These are phyloP conservation scores for Morbakka virulenta DNA, from an alignment of 30 jellyfish, hydroid and myxozoan species.

Conservation along the genomic window DNA sequence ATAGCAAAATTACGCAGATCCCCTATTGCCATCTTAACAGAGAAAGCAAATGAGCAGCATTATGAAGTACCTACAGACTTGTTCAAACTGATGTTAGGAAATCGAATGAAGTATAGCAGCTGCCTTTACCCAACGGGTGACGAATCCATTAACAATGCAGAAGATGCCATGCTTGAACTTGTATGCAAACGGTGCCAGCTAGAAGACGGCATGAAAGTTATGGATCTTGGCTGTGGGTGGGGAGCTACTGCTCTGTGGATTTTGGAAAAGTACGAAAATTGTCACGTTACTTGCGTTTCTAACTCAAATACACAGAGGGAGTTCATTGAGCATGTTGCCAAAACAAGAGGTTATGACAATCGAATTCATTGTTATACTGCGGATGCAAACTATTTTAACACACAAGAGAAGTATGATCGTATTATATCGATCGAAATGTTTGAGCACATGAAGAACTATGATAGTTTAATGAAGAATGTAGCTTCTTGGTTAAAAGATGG, in stretches of 20 bases:
- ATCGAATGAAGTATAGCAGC: constrained; percentile 80
- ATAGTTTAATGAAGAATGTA: constrained; percentile 56
- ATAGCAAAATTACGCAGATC: constrained; percentile 22
- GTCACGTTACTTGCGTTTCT: constrained; percentile 63
- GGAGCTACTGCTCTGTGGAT: constrained; percentile 80
- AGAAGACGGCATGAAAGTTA: constrained; percentile 59
- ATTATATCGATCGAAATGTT: constrained; percentile 84
- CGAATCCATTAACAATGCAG: constrained; percentile 57
- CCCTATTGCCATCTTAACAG: constrained; percentile 67
- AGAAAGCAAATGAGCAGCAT: constrained; percentile 76
- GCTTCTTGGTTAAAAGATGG: constrained; percentile 78
- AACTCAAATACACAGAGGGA: constrained; percentile 65
- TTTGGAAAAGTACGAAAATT: constrained; percentile 59
- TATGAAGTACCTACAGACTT: constrained; percentile 87
- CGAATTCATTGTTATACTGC: constrained; percentile 70
- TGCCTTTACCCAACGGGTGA: constrained; percentile 43
- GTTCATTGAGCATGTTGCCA: constrained; percentile 59
- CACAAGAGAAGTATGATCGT: constrained; percentile 71
- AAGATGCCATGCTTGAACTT: constrained; percentile 58
- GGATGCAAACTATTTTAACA: constrained; percentile 69
- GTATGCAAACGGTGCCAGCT: constrained; percentile 64
- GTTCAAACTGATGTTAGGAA: constrained; percentile 60
- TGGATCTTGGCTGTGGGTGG: constrained; percentile 96
- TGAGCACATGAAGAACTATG: constrained; percentile 90
- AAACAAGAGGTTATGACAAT: constrained; percentile 30